A percentile compares a stretch with the other conserved stretches of the same genome.
These are phyloP conservation scores for Scleropages formosus DNA, from an alignment of 2,797 vertebrate genomes.

Conservation along the genomic window DNA sequence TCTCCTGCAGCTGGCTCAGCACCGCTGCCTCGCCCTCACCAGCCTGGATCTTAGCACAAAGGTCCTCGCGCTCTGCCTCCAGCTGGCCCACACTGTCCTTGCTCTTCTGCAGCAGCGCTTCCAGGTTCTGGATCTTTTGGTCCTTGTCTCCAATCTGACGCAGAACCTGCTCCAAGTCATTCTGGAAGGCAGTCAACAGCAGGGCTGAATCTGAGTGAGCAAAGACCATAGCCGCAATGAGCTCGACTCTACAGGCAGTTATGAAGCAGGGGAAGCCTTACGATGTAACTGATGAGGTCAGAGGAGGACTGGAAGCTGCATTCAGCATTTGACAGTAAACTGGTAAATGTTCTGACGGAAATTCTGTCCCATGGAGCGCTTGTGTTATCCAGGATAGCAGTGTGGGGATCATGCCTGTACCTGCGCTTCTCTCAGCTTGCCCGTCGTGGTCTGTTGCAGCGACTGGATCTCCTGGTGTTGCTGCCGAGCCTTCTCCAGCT, in stretches of 20 bases:
- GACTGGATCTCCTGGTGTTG: conserved; percentile 93
- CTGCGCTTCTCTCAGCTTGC: conserved; percentile 94
- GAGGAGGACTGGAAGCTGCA: neutral
- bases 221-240: too few species aligned
- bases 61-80: conserved; percentile 90
- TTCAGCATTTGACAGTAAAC: too few species aligned
- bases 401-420: conserved; percentile 53
- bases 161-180: conserved; percentile 94
- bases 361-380: neutral
- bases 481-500: conserved; percentile 91
- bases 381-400: neutral
- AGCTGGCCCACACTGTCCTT: conserved; percentile 88
- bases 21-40: conserved; percentile 95
- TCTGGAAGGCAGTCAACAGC: conserved; percentile 61
- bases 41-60: conserved; percentile 96
- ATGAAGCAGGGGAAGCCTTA: too few species aligned
- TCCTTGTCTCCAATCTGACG: conserved; percentile 98
- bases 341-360: too few species aligned
- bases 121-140: conserved; percentile 98
- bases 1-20: conserved; percentile 93
- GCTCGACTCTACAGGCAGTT: too few species aligned
- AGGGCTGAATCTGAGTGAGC: too few species aligned
- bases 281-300: neutral
- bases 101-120: conserved; percentile 94
- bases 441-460: conserved; percentile 88